phyloP scores from a whole-genome alignment of 2,888 invertebrate genomes.

The Apeira syringaria region DNA sequence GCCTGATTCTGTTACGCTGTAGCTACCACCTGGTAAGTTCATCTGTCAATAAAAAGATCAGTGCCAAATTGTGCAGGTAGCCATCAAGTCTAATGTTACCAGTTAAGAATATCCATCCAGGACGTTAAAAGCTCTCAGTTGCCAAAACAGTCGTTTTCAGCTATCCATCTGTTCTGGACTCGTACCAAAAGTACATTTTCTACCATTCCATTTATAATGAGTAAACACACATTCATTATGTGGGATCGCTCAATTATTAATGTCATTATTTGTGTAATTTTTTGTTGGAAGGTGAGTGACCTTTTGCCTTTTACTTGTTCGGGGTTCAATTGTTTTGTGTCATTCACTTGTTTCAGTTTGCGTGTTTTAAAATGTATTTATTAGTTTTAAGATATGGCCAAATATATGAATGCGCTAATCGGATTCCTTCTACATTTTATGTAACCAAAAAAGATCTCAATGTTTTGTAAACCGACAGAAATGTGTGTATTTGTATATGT shows the following conservation, averaged over 20 bases:
- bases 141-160: constrained; percentile 10
- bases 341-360: too few relatives aligned
- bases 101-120: not conserved
- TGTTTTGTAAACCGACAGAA: too few relatives aligned
- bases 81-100: not conserved
- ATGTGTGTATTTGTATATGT: too few relatives aligned
- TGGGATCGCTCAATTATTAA: constrained; percentile 6
- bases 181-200: constrained; percentile 17
- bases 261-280: constrained; percentile 7
- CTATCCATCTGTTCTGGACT: constrained; percentile 10
- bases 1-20: too few relatives aligned
- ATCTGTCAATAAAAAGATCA: not conserved
- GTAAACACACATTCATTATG: constrained; percentile 13
- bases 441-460: too few relatives aligned
- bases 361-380: too few relatives aligned
- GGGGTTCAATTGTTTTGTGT: constrained; percentile 8
- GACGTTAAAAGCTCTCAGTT: not conserved
- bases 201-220: constrained; percentile 1
- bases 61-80: not conserved
- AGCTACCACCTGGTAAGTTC: not conserved
- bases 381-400: too few relatives aligned
- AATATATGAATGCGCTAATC: too few relatives aligned
- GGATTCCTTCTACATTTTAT: too few relatives aligned
- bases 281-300: constrained; percentile 7
- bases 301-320: constrained; percentile 1